Conservation (phyloP, 2,113 vertebrate genomes). For the Grammomys surdaster region DNA sequence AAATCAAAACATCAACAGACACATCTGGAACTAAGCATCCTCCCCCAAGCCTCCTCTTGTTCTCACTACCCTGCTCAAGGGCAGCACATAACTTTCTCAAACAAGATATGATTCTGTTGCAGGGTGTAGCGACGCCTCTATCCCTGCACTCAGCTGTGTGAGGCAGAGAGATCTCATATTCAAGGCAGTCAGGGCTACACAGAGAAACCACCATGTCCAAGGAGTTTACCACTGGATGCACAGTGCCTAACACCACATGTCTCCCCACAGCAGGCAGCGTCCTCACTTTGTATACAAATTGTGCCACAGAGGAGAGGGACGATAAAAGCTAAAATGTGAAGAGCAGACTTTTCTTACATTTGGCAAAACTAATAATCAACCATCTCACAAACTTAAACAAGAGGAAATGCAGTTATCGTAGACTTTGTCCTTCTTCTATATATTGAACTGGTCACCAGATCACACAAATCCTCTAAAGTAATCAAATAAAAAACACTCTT, state of each 20-base stretch:
- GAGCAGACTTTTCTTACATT: background rate
- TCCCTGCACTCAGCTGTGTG: background rate
- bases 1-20: slow-evolving; percentile 20
- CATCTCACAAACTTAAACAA: background rate
- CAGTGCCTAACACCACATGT: background rate
- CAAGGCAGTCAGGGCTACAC: background rate
- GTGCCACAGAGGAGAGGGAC: background rate
- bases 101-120: background rate
- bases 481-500: slow-evolving; percentile 38
- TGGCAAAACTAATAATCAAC: slow-evolving; percentile 11
- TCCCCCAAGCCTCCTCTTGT: background rate
- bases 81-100: slow-evolving; percentile 18
- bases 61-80: background rate
- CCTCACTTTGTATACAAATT: slow-evolving; percentile 43
- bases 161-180: background rate
- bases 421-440: background rate
- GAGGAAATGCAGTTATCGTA: slow-evolving; percentile 17
- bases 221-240: slow-evolving; percentile 9
- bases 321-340: slow-evolving; percentile 15
- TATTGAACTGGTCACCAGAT: background rate
- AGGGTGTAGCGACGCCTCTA: background rate
- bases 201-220: background rate
- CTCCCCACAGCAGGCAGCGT: background rate
- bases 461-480: background rate
- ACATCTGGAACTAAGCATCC: background rate